phyloP scores from a whole-genome alignment of 2,888 invertebrate species.

The Amblyjoppa fuscipennis region DNA sequence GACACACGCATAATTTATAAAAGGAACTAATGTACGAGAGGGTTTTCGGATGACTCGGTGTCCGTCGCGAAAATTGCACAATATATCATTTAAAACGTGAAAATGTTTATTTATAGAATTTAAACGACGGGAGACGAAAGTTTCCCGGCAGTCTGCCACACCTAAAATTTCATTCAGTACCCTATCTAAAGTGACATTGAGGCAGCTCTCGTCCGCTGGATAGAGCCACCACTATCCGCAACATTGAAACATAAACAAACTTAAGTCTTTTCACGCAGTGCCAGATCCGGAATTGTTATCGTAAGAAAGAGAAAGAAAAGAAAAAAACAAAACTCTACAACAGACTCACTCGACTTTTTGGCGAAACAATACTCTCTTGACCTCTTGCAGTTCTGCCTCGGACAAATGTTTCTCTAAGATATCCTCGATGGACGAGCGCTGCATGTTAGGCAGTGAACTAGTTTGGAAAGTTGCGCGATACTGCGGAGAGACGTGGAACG shows the following conservation, averaged over 20 bases:
- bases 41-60: constrained; percentile 20
- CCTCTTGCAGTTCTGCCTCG: constrained; percentile 87
- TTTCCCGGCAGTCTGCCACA: constrained; percentile 49
- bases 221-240: not conserved
- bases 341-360: constrained; percentile 85
- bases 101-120: constrained; percentile 62
- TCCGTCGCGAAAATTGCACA: constrained; percentile 53
- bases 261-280: constrained; percentile 1
- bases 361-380: constrained; percentile 92
- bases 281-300: not conserved
- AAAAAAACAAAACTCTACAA: constrained; percentile 24
- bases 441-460: constrained; percentile 68
- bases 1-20: constrained; percentile 7
- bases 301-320: not conserved
- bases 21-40: constrained; percentile 11
- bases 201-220: not conserved
- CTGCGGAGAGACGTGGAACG: constrained; percentile 1
- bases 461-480: constrained; percentile 42
- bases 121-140: constrained; percentile 19
- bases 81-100: constrained; percentile 55
- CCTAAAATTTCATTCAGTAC: constrained; percentile 53
- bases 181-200: constrained; percentile 56
- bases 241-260: constrained; percentile 37
- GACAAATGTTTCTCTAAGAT: constrained; percentile 88
- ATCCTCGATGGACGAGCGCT: constrained; percentile 84